A percentile compares a stretch with the other conserved stretches of the same genome.
Conservation (phyloP, 2,797 vertebrate genomes). For the Pterois miles region DNA sequence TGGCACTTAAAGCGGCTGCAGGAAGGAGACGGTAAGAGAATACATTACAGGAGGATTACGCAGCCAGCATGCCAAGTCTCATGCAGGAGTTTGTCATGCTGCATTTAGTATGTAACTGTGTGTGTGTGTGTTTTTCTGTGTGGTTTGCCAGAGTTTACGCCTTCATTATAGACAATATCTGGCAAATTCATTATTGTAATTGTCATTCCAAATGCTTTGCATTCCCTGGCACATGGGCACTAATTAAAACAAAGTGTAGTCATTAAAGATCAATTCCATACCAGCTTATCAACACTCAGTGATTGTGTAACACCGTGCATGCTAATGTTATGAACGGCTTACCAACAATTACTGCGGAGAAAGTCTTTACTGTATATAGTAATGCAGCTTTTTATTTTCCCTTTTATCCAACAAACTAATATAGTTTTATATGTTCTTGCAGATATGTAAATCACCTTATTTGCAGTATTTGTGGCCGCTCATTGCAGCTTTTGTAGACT, state of each 20-base stretch:
- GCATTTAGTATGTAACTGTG: constrained; percentile 58
- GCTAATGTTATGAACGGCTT: constrained; percentile 48
- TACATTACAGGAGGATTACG: constrained; percentile 67
- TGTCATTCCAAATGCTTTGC: constrained; percentile 50
- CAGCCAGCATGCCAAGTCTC: constrained; percentile 65
- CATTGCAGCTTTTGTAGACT: constrained; percentile 46
- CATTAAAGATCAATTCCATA: constrained; percentile 70
- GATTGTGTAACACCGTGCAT: constrained; percentile 55
- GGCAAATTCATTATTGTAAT: constrained; percentile 56
- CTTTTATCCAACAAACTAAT: constrained; percentile 11
- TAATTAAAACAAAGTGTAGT: constrained; percentile 71
- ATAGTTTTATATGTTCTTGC: constrained; percentile 5
- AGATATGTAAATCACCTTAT: constrained; percentile 46
- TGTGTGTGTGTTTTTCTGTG: constrained; percentile 5
- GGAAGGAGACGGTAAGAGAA: constrained; percentile 57
- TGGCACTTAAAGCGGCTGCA: constrained; percentile 50
- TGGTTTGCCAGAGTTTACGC: constrained; percentile 45
- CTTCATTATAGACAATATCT: constrained; percentile 57
- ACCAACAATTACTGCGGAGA: constrained; percentile 27
- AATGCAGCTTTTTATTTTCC: not conserved
- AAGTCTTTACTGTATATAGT: constrained; percentile 12
- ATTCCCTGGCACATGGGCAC: constrained; percentile 30
- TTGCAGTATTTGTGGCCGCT: constrained; percentile 54
- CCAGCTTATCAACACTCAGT: constrained; percentile 57
- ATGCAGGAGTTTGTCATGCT: constrained; percentile 62